Conservation (phyloP, 2,888 invertebrate genomes). For the Acholoe squamosa region DNA sequence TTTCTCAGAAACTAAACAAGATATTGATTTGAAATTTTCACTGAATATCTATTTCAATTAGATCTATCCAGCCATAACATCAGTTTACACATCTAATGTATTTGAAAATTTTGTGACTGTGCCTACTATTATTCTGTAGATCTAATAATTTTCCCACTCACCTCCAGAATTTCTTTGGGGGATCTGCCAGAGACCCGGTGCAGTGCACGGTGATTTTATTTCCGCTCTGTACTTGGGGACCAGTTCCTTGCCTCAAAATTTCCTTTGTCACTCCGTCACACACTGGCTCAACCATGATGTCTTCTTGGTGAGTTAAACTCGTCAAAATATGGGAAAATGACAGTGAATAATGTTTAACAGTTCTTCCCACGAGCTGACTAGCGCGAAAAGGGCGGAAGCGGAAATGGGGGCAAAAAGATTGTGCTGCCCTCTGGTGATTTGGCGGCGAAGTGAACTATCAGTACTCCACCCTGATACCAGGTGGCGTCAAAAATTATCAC, state of each 20-base stretch:
- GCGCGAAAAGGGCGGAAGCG: background rate
- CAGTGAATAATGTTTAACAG: background rate
- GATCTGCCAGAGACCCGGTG: constrained; percentile 63
- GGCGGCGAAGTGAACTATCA: too few relatives aligned
- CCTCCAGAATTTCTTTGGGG: constrained; percentile 68
- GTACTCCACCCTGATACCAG: too few relatives aligned
- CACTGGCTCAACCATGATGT: background rate
- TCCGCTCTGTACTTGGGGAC: constrained; percentile 60
- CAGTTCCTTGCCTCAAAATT: constrained; percentile 64
- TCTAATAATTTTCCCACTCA: background rate
- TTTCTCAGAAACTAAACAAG: background rate
- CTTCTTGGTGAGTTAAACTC: background rate
- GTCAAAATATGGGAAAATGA: background rate
- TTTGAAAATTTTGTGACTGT: too few relatives aligned
- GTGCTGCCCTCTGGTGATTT: too few relatives aligned
- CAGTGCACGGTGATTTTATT: constrained; percentile 67
- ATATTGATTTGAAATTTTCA: background rate
- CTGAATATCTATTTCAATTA: too few relatives aligned
- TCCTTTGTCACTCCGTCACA: constrained; percentile 64
- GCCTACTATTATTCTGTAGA: too few relatives aligned
- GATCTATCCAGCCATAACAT: too few relatives aligned
- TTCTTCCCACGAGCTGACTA: too few relatives aligned
- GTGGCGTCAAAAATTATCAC: too few relatives aligned
- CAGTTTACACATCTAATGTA: too few relatives aligned
- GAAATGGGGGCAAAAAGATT: background rate